Evolutionary conservation across 30 jellyfish, hydroid and myxozoan species (phyloP).

Genomic region (Cassiopea andromeda): DNA sequence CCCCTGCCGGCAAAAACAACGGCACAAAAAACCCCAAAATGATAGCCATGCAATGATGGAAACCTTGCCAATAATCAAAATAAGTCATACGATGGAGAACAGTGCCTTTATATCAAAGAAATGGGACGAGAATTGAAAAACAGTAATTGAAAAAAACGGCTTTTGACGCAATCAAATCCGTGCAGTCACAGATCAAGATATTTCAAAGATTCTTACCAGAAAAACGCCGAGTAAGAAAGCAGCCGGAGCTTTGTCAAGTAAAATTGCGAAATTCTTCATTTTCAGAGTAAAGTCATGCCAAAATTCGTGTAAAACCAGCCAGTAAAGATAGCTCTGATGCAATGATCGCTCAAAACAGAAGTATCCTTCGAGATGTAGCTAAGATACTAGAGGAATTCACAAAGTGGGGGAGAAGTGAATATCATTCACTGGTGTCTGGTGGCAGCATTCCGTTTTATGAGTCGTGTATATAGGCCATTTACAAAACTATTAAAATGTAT

Average conservation of each 20-base stretch:
- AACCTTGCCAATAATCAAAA: no score
- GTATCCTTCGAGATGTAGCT: background rate
- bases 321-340: background rate
- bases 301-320: background rate
- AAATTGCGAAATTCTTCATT: conserved; percentile 7
- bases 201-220: conserved; percentile 21
- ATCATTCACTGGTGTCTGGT: background rate
- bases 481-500: background rate
- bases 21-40: no score
- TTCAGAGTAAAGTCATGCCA: background rate
- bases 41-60: no score
- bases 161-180: background rate
- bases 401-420: background rate
- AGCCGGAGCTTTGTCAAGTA: conserved; percentile 42
- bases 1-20: no score
- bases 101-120: no score
- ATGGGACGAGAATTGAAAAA: no score
- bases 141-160: no score
- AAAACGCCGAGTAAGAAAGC: conserved; percentile 17
- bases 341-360: background rate
- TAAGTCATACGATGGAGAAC: no score
- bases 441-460: conserved; percentile 3
- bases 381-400: background rate
- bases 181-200: background rate
- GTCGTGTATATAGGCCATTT: background rate